Conservation (phyloP, 2,888 invertebrate species). For the Drosophila niveifrons region DNA sequence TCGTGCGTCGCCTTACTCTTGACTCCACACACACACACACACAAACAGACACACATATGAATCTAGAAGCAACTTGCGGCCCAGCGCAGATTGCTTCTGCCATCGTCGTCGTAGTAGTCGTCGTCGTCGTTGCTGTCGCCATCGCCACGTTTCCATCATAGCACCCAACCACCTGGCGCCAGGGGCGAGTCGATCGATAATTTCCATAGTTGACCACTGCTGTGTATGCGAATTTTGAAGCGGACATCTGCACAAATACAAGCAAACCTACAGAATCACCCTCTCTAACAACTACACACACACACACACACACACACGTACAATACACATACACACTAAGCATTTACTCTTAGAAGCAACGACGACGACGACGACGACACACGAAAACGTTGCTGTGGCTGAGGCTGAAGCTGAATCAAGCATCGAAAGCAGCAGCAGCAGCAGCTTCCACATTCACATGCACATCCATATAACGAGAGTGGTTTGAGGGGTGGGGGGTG, state of each 20-base stretch:
- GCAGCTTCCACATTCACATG: conserved; percentile 23
- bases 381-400: conserved; percentile 33
- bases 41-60: conserved; percentile 54
- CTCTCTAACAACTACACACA: conserved; percentile 51
- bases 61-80: conserved; percentile 64
- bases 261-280: conserved; percentile 65
- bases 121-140: conserved; percentile 59
- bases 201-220: conserved; percentile 85
- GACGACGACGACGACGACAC: conserved; percentile 43
- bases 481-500: conserved; percentile 44
- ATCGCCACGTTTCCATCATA: conserved; percentile 74
- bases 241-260: conserved; percentile 81
- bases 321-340: conserved; percentile 62
- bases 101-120: conserved; percentile 49
- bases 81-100: conserved; percentile 75
- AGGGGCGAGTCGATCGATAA: conserved; percentile 85
- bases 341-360: conserved; percentile 77
- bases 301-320: conserved; percentile 31
- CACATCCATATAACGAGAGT: conserved; percentile 33
- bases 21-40: conserved; percentile 58
- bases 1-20: conserved; percentile 43
- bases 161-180: conserved; percentile 83
- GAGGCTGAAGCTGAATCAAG: conserved; percentile 71
- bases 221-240: conserved; percentile 84
- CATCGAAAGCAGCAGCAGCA: conserved; percentile 69